phyloP scores from a whole-genome alignment of 2,113 vertebrate species.

The Oryzias woworae region DNA sequence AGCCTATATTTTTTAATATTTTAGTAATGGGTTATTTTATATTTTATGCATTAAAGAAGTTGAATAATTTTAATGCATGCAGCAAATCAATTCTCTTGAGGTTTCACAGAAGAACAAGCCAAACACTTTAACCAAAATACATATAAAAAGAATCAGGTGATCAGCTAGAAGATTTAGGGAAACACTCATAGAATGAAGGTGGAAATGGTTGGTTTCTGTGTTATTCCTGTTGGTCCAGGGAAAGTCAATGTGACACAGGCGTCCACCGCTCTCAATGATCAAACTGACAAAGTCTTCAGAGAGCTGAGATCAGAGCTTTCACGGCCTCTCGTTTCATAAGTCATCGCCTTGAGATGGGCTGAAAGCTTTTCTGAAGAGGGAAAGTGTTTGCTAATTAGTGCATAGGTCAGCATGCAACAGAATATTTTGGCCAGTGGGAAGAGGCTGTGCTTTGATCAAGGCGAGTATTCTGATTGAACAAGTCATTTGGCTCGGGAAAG shows the following conservation, averaged over 20 bases:
- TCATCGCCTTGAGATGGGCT: slow-evolving; percentile 38
- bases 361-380: slow-evolving; percentile 48
- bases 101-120: too few species aligned
- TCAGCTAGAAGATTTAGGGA: too few species aligned
- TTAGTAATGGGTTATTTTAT: too few species aligned
- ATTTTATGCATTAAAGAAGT: too few species aligned
- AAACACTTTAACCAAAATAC: too few species aligned
- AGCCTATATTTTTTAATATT: too few species aligned
- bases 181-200: too few species aligned
- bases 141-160: too few species aligned
- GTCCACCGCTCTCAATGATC: background rate
- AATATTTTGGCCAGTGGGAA: slow-evolving; percentile 68
- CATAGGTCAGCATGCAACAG: slow-evolving; percentile 72
- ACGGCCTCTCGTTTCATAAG: slow-evolving; percentile 41
- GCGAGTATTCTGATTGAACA: slow-evolving; percentile 71
- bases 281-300: slow-evolving; percentile 22
- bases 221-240: background rate
- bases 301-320: slow-evolving; percentile 38
- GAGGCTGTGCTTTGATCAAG: slow-evolving; percentile 70
- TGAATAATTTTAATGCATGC: too few species aligned
- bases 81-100: too few species aligned
- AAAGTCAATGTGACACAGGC: background rate
- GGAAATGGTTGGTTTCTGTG: background rate
- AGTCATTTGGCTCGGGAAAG: slow-evolving; percentile 68
- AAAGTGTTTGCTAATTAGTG: slow-evolving; percentile 75